A percentile compares a stretch with the other conserved stretches of the same genome.
Conservation (phyloP, 2,888 invertebrate species). For the Noctua pronuba region DNA sequence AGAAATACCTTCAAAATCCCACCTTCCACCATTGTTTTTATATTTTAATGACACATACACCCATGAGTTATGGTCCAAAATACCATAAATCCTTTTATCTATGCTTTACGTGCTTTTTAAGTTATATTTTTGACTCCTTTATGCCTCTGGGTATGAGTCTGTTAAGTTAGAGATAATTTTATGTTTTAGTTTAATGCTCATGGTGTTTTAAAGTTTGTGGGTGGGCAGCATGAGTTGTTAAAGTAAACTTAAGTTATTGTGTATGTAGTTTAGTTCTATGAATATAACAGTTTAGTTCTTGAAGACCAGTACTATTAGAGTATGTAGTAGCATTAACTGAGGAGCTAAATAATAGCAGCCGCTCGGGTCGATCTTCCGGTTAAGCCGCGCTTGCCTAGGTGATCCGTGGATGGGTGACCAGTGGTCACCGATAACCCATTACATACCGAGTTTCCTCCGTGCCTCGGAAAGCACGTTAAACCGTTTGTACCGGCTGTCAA, state of each 20-base stretch:
- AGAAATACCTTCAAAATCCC: constrained; percentile 57
- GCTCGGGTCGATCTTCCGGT: no score
- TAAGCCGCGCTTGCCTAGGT: no score
- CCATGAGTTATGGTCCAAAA: constrained; percentile 64
- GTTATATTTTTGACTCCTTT: constrained; percentile 48
- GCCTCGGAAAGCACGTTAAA: no score
- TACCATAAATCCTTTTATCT: constrained; percentile 59
- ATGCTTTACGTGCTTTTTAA: constrained; percentile 48
- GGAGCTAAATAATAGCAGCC: no score
- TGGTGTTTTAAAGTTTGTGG: constrained; percentile 34
- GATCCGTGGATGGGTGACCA: no score
- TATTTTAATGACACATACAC: constrained; percentile 72
- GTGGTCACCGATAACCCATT: no score
- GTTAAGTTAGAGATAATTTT: constrained; percentile 45
- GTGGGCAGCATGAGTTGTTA: constrained; percentile 41
- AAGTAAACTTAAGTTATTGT: neutral
- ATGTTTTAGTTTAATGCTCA: constrained; percentile 15
- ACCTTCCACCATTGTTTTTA: constrained; percentile 66
- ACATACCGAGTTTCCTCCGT: no score
- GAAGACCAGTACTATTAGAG: neutral
- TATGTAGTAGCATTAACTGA: no score
- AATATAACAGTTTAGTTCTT: neutral
- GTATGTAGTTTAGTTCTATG: neutral
- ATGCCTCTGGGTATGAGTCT: constrained; percentile 54
- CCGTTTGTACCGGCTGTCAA: no score